A percentile compares a stretch with the other conserved stretches of the same genome.
phyloP scores from a whole-genome alignment of 2,113 vertebrate genomes.

The Syrmaticus mikado region DNA sequence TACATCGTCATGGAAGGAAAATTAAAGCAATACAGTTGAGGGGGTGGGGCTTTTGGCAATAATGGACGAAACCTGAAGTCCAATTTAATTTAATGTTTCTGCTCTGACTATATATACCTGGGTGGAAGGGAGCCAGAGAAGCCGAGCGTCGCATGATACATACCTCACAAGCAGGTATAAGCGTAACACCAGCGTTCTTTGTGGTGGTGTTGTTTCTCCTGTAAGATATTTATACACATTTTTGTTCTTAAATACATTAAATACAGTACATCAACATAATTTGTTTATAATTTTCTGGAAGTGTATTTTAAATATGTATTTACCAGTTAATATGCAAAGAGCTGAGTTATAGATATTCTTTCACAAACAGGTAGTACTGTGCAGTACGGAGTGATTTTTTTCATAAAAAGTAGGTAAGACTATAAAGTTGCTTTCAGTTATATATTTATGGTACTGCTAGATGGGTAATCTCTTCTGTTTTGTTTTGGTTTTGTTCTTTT shows the following conservation, averaged over 20 bases:
- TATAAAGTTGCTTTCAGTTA: slow-evolving; percentile 80
- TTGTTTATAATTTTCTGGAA: slow-evolving; percentile 77
- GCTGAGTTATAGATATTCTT: slow-evolving; percentile 79
- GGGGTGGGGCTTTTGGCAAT: slow-evolving; percentile 67
- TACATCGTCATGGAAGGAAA: slow-evolving; percentile 71
- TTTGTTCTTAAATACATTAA: slow-evolving; percentile 65
- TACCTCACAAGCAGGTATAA: slow-evolving; percentile 68
- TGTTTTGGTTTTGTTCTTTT: background rate
- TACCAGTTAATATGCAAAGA: slow-evolving; percentile 79
- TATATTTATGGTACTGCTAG: slow-evolving; percentile 85
- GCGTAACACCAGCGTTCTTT: slow-evolving; percentile 74
- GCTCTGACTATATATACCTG: slow-evolving; percentile 56
- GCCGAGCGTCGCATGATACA: slow-evolving; percentile 54
- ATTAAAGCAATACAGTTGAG: slow-evolving; percentile 75
- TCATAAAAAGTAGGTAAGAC: slow-evolving; percentile 72
- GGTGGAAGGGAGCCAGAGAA: slow-evolving; percentile 67
- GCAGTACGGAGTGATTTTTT: slow-evolving; percentile 62
- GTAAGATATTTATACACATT: slow-evolving; percentile 77
- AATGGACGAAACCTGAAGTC: slow-evolving; percentile 65
- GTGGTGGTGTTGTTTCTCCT: slow-evolving; percentile 71
- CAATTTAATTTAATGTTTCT: slow-evolving; percentile 55
- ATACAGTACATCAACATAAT: slow-evolving; percentile 58
- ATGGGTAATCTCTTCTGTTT: slow-evolving; percentile 59
- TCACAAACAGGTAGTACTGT: slow-evolving; percentile 70
- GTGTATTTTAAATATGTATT: slow-evolving; percentile 82